Conservation (phyloP, 2,797 vertebrate species). For the Uromys caudimaculatus region DNA sequence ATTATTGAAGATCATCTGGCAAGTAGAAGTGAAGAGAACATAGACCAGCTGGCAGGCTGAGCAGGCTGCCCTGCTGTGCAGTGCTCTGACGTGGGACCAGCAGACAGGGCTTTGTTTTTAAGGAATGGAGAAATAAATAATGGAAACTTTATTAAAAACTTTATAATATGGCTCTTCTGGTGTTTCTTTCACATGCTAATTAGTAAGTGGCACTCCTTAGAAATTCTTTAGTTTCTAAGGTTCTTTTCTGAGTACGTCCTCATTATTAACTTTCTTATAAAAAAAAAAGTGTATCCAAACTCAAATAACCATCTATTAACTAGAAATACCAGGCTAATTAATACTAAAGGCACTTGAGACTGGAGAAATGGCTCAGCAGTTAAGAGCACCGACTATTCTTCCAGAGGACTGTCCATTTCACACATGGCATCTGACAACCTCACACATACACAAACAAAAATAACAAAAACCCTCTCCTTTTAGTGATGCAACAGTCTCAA, state of each 20-base stretch:
- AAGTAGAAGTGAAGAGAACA: conserved; percentile 89
- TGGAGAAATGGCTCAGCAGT: not conserved
- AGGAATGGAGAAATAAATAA: conserved; percentile 65
- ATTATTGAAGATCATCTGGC: conserved; percentile 94
- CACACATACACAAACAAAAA: not conserved
- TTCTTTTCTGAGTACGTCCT: not conserved
- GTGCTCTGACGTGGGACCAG: not conserved
- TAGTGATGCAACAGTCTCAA: conserved; percentile 1
- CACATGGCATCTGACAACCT: not conserved
- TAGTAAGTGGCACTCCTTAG: not conserved
- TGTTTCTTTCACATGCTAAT: not conserved
- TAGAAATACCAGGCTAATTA: not conserved
- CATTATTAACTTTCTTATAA: not conserved
- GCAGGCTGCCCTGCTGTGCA: not conserved
- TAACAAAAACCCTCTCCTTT: not conserved
- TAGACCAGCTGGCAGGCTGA: conserved; percentile 91
- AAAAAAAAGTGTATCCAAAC: not conserved
- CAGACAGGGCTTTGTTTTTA: conserved; percentile 54
- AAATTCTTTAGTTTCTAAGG: conserved; percentile 11
- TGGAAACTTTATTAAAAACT: conserved; percentile 64
- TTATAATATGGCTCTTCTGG: not conserved
- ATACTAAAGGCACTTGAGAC: not conserved
- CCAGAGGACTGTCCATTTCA: not conserved
- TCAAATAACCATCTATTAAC: not conserved
- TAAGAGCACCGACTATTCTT: not conserved